Evolutionary conservation across 2,797 vertebrate species (phyloP), one percentile per base, ranked within the genome.

Genomic region (Graptemys geographica): DNA sequence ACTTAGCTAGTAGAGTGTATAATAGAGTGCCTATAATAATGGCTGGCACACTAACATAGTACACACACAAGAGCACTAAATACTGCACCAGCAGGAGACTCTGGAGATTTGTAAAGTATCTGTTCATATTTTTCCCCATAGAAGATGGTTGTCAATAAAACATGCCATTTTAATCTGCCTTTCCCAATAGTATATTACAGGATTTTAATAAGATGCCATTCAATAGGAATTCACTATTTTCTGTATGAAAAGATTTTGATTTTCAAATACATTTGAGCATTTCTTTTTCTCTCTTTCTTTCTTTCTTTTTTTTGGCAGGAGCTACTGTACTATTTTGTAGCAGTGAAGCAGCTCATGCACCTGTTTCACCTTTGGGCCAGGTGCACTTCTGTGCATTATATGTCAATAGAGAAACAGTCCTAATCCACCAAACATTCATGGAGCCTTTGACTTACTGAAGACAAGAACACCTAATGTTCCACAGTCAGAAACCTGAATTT

Each of bases 191-290:
- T 28, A 6, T 90, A 93, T 96, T 96, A 96, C 81, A 97, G 85
- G 94, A 94, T 96, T 93, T 92, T 96, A 86, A 91, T 94, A 96
- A 96, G 97, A 95, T 79, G 90, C 53, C 37, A 65, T 90, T 91
- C n/a, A 94, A 91, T 84, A 95, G 95, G 86, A 97, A 97, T 79
- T 72, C 83, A 79, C 95, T 78, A 96, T 96, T 72, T 97, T 96
- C 79, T 8, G 6, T 85, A 81, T 98, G 93, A 96, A 97, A 96
- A 81, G 53, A 2, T 49, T 96, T 94, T 93, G 89, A 95, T 97
- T 97, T 94, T 90, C 87, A 89, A 96, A 94, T 95, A 93, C 5
- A 19, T 69, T 83, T 57, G 87, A 97, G 74, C 57, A 59, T 41
- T 94, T 94, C 47, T 19, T 85, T 92, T 94, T 95, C 52, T 55